phyloP scores from a whole-genome alignment of 2,888 invertebrate genomes.

The Tenodera sinensis region DNA sequence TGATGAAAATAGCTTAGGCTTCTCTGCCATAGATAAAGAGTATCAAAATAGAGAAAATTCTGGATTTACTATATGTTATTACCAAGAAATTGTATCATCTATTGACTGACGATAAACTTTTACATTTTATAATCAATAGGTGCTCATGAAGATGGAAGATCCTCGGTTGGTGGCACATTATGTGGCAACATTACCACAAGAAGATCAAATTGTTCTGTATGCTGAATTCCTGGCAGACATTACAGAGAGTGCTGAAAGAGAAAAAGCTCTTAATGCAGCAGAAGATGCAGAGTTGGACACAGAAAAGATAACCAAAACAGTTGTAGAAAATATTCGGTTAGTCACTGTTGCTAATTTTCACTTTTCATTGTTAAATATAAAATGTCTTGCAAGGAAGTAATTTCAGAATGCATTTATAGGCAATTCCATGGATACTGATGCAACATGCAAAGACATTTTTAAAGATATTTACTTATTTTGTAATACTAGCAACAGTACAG shows the following conservation, averaged over 20 bases:
- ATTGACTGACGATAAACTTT: neutral
- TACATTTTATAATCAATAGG: conserved; percentile 35
- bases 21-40: neutral
- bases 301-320: conserved; percentile 75
- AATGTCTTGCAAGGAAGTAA: too few relatives aligned
- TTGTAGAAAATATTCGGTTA: conserved; percentile 70
- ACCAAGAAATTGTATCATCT: neutral
- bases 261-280: conserved; percentile 66
- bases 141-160: conserved; percentile 73
- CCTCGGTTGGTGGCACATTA: conserved; percentile 82
- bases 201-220: conserved; percentile 60
- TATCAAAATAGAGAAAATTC: neutral
- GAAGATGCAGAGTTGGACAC: conserved; percentile 74
- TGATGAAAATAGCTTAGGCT: too few relatives aligned
- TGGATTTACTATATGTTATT: neutral
- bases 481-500: too few relatives aligned
- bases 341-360: neutral
- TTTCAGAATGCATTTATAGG: too few relatives aligned
- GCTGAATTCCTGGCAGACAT: conserved; percentile 61
- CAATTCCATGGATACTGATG: too few relatives aligned
- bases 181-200: conserved; percentile 69
- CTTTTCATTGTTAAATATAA: too few relatives aligned
- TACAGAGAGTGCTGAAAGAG: conserved; percentile 57
- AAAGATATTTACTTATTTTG: too few relatives aligned
- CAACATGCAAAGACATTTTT: too few relatives aligned